A percentile compares a stretch with the other conserved stretches of the same genome.
Evolutionary conservation across 2,888 invertebrate genomes (phyloP).

Genomic region (Actias luna): DNA sequence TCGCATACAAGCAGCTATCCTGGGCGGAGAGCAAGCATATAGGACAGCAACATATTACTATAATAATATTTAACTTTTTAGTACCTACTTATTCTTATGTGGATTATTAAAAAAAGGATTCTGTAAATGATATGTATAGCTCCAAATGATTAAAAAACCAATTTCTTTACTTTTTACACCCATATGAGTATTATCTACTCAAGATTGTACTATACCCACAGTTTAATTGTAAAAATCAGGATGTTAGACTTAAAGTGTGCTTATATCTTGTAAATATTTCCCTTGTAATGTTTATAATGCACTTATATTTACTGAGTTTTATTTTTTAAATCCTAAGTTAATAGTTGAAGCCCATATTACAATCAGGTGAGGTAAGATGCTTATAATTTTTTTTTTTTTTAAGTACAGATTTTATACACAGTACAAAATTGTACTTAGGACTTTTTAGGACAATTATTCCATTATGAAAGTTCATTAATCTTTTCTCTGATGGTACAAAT

Average conservation of each 20-base stretch:
- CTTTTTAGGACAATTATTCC: too few species aligned
- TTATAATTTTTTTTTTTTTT: not conserved
- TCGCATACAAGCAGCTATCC: constrained; percentile 88
- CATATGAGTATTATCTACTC: not conserved
- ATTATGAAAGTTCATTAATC: too few species aligned
- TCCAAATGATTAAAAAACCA: too few species aligned
- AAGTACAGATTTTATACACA: not conserved
- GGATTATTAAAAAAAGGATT: too few species aligned
- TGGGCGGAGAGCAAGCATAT: constrained; percentile 87
- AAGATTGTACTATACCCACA: not conserved
- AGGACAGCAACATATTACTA: not conserved
- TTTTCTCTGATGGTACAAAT: too few species aligned
- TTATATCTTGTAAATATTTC: constrained; percentile 2
- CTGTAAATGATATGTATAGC: too few species aligned
- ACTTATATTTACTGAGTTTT: not conserved
- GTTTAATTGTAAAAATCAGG: not conserved
- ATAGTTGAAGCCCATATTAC: not conserved
- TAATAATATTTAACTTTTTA: not conserved
- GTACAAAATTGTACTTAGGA: not conserved
- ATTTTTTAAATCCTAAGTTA: not conserved
- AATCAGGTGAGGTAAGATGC: not conserved
- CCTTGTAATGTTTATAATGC: not conserved
- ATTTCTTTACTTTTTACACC: not conserved
- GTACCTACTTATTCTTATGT: too few species aligned
- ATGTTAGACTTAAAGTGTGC: not conserved